These are phyloP conservation scores for Mormyrus iriodes DNA, from an alignment of 2,113 vertebrate species.

Conservation along the genomic window DNA sequence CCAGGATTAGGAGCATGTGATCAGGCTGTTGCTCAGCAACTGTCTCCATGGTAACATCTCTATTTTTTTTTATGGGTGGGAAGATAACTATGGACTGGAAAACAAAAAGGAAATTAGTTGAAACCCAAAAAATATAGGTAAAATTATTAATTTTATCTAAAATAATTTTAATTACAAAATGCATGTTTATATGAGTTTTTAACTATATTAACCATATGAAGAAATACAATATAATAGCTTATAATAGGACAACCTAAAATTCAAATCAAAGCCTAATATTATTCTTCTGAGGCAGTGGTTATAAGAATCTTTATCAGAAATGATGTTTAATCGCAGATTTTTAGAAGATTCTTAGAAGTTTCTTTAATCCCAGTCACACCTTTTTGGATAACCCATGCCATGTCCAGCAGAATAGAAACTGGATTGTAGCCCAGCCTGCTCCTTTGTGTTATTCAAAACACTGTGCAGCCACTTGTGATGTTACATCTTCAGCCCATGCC, in stretches of 20 bases:
- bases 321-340: neutral
- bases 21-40: conserved; percentile 68
- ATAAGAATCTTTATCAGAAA: neutral
- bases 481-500: neutral
- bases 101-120: conserved; percentile 48
- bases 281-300: neutral
- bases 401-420: neutral
- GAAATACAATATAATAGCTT: neutral
- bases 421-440: neutral
- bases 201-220: neutral
- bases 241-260: neutral
- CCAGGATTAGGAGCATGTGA: conserved; percentile 69
- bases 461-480: neutral
- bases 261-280: neutral
- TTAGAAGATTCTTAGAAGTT: neutral
- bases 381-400: neutral
- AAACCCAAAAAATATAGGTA: conserved; percentile 32
- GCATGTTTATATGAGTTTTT: neutral
- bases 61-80: conserved; percentile 41
- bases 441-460: neutral
- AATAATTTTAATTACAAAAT: neutral
- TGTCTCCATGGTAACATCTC: conserved; percentile 57
- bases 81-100: conserved; percentile 60
- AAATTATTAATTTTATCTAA: neutral
- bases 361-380: neutral